Evolutionary conservation across 2,888 invertebrate species (phyloP).

Genomic region (Hirtodrosophila confusa): DNA sequence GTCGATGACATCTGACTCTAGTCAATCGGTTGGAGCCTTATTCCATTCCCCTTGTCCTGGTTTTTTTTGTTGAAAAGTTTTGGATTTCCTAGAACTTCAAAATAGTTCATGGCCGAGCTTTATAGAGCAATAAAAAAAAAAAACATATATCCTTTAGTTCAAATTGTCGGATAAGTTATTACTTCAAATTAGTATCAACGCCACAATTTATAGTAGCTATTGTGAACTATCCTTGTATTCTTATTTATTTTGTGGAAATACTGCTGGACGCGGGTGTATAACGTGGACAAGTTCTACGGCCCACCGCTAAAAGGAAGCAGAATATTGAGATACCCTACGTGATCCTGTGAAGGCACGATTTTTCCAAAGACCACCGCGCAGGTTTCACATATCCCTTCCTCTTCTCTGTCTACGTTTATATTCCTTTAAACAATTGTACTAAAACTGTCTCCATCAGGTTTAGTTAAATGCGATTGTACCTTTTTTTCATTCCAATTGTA

Average conservation of each 20-base stretch:
- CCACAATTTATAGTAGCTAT: not conserved
- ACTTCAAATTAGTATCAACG: not conserved
- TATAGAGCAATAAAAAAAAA: not conserved
- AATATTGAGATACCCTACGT: not conserved
- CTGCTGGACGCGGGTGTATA: not conserved
- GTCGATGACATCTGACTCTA: not conserved
- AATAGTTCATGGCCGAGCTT: not conserved
- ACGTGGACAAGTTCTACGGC: not conserved
- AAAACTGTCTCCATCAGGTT: not conserved
- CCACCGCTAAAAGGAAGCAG: not conserved
- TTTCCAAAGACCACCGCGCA: too few species aligned
- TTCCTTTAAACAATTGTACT: too few species aligned
- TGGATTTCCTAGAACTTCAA: not conserved
- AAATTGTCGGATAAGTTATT: not conserved
- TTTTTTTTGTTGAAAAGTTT: not conserved
- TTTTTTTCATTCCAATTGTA: too few species aligned
- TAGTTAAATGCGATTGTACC: not conserved
- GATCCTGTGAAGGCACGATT: not conserved
- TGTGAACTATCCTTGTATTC: constrained; percentile 1
- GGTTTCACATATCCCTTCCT: too few species aligned
- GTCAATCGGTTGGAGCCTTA: too few species aligned
- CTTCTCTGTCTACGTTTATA: too few species aligned
- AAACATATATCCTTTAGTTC: not conserved
- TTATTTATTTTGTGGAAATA: not conserved
- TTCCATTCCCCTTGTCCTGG: not conserved